These are phyloP conservation scores for Laticauda colubrina DNA, from an alignment of 2,113 vertebrate genomes.

Conservation along the genomic window DNA sequence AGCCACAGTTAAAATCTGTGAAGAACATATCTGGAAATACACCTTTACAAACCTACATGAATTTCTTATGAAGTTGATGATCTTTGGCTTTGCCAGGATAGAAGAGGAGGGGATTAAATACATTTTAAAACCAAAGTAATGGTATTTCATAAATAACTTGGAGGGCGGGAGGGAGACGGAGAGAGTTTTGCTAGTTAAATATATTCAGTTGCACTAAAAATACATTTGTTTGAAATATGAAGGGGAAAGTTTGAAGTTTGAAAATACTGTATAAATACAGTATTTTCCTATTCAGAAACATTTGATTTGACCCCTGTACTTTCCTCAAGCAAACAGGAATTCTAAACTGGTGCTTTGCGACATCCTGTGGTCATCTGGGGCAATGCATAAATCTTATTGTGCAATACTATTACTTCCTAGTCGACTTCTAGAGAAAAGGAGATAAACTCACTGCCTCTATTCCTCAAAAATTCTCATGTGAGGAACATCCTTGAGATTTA, in stretches of 20 bases:
- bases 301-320: not conserved
- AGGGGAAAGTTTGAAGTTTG: not conserved
- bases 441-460: not conserved
- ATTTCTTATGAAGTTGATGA: not conserved
- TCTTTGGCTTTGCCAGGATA: not conserved
- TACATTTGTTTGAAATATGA: not conserved
- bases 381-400: not conserved
- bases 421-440: not conserved
- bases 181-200: not conserved
- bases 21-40: not conserved
- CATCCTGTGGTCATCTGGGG: conserved; percentile 3
- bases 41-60: not conserved
- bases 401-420: not conserved
- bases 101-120: not conserved
- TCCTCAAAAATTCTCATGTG: not conserved
- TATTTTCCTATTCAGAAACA: not conserved
- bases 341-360: conserved; percentile 2
- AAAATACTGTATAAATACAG: not conserved
- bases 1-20: not conserved
- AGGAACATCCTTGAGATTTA: not conserved
- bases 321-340: not conserved
- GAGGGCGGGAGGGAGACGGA: too few species aligned
- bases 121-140: not conserved
- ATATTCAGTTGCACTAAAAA: not conserved
- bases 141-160: not conserved